These are phyloP conservation scores for Erebia palarica DNA, from an alignment of 2,888 invertebrate species.

Conservation along the genomic window DNA sequence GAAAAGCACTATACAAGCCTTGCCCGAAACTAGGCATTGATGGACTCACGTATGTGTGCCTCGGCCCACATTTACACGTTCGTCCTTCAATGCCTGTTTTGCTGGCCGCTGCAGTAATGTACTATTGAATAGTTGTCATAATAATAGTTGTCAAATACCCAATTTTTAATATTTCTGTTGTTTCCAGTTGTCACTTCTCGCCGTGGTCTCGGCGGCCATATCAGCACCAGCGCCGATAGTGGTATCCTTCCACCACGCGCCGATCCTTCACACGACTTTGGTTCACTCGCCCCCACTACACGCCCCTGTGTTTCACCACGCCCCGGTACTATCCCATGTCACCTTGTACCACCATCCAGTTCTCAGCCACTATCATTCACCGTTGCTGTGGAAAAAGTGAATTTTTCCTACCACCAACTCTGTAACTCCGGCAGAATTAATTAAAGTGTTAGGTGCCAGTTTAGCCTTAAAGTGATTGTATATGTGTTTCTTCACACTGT, in stretches of 20 bases:
- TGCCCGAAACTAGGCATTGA: too few species aligned
- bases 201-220: slow-evolving; percentile 48
- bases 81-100: too few species aligned
- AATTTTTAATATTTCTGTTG: not conserved
- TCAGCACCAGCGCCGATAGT: slow-evolving; percentile 55
- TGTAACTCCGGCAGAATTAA: not conserved
- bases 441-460: too few species aligned
- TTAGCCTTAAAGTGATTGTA: too few species aligned
- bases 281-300: slow-evolving; percentile 56
- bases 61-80: too few species aligned
- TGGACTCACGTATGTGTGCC: too few species aligned
- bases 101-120: too few species aligned
- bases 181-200: slow-evolving; percentile 15
- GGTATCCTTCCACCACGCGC: slow-evolving; percentile 50
- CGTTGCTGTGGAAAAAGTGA: slow-evolving; percentile 37
- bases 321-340: slow-evolving; percentile 49
- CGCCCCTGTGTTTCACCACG: slow-evolving; percentile 57
- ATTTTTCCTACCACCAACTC: not conserved
- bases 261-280: slow-evolving; percentile 53
- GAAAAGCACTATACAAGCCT: too few species aligned
- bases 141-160: too few species aligned
- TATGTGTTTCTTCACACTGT: too few species aligned
- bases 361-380: slow-evolving; percentile 43
- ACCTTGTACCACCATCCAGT: slow-evolving; percentile 45
- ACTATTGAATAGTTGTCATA: too few species aligned